Conservation (phyloP, 1,140 invertebrate species). For the Diorhabda sublineata region DNA sequence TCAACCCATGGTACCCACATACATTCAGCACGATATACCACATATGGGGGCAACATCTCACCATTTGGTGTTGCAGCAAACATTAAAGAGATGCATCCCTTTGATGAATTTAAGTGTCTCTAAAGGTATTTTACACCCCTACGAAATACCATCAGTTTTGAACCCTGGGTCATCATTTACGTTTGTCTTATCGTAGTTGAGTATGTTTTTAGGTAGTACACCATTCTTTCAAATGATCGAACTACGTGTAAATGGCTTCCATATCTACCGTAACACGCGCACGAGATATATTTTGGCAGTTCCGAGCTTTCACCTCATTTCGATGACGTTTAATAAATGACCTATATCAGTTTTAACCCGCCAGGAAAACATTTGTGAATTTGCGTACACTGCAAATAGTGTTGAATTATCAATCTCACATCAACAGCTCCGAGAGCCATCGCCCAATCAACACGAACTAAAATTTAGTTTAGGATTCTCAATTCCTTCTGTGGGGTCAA, state of each 20-base stretch:
- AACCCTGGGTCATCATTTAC: slow-evolving; percentile 44
- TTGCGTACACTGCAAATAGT: background rate
- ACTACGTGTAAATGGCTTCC: background rate
- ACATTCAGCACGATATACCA: slow-evolving; percentile 4
- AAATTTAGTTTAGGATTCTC: background rate
- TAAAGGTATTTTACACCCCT: slow-evolving; percentile 43
- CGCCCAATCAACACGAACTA: background rate
- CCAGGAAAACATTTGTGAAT: background rate
- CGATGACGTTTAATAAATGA: background rate
- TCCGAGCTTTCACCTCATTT: background rate
- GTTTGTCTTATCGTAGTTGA: slow-evolving; percentile 48
- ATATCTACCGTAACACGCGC: background rate
- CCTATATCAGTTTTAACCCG: no score
- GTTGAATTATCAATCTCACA: background rate
- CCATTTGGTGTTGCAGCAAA: slow-evolving; percentile 10
- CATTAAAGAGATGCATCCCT: slow-evolving; percentile 17
- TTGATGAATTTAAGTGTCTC: slow-evolving; percentile 36
- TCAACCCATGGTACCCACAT: background rate
- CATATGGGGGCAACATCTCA: background rate
- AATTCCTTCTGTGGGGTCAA: slow-evolving; percentile 1
- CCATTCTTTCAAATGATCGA: slow-evolving; percentile 4
- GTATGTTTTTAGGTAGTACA: slow-evolving; percentile 27
- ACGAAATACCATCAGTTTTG: slow-evolving; percentile 38
- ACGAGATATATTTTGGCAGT: background rate
- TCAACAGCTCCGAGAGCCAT: background rate